These are phyloP conservation scores for Aporophyla lueneburgensis DNA, from an alignment of 2,888 invertebrate genomes.

Conservation along the genomic window DNA sequence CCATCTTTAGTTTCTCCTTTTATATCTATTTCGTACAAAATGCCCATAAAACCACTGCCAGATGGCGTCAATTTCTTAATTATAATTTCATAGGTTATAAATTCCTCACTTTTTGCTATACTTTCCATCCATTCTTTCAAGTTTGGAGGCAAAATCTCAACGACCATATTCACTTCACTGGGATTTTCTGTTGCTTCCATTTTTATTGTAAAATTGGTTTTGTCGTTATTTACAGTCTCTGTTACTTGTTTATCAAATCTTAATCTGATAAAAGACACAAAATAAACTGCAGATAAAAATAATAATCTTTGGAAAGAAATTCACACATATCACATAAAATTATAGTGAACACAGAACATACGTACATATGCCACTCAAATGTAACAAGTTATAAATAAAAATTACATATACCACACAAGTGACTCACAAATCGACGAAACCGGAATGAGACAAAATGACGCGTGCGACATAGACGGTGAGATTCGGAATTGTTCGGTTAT, in stretches of 20 bases:
- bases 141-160: constrained; percentile 42
- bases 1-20: constrained; percentile 66
- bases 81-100: constrained; percentile 59
- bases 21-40: constrained; percentile 73
- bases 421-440: constrained; percentile 17
- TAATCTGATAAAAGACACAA: constrained; percentile 10
- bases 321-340: neutral
- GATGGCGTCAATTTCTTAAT: constrained; percentile 67
- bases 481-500: constrained; percentile 47
- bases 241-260: constrained; percentile 1
- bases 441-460: constrained; percentile 10
- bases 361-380: neutral
- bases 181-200: constrained; percentile 29
- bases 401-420: constrained; percentile 5
- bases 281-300: constrained; percentile 4
- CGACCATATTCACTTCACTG: neutral
- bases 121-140: constrained; percentile 50
- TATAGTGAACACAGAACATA: neutral
- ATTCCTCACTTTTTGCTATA: constrained; percentile 69
- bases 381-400: neutral
- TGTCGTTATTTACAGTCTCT: neutral
- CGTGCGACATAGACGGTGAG: neutral
- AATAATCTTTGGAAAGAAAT: neutral
- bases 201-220: neutral
- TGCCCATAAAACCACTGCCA: constrained; percentile 75